Percentiles rank a stretch among this genome's conserved stretches.
These are phyloP conservation scores for Brachionus calyciflorus DNA, from an alignment of 1,140 invertebrate genomes.

Conservation along the genomic window DNA sequence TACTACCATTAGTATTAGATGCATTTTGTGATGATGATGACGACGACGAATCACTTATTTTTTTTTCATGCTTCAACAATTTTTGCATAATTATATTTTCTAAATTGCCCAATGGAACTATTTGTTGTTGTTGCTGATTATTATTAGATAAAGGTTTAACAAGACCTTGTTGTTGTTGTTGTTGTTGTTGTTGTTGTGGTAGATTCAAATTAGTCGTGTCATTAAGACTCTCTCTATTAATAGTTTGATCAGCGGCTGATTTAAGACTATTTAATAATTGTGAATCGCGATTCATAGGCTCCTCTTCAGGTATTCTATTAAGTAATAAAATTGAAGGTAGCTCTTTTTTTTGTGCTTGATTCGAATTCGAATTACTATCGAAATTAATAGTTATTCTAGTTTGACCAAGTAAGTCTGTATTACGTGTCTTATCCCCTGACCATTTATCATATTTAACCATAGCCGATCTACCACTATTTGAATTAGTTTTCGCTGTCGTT, in stretches of 20 bases:
- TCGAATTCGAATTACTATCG: background rate
- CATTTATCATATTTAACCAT: conserved; percentile 16
- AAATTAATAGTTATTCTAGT: conserved; percentile 37
- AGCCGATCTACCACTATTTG: background rate
- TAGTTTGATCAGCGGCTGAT: conserved; percentile 23
- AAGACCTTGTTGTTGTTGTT: background rate
- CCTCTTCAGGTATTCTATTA: conserved; percentile 19
- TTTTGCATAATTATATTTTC: conserved; percentile 28
- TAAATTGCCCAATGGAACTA: background rate
- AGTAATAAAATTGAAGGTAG: conserved; percentile 30
- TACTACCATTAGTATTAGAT: no score
- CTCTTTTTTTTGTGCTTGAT: background rate
- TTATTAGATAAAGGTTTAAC: background rate
- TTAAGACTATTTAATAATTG: conserved; percentile 24
- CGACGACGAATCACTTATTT: background rate
- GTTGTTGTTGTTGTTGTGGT: background rate
- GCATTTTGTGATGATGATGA: no score
- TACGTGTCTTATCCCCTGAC: conserved; percentile 35
- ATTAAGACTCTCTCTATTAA: background rate
- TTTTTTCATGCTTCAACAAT: conserved; percentile 24
- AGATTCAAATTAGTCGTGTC: background rate
- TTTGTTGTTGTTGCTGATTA: background rate
- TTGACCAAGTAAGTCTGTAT: conserved; percentile 21
- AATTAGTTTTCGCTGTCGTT: background rate
- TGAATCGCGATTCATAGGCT: conserved; percentile 6